Evolutionary conservation across 53 echinoderm and acorn worm species (phyloP).

Genomic region (Echinarachnius parma): DNA sequence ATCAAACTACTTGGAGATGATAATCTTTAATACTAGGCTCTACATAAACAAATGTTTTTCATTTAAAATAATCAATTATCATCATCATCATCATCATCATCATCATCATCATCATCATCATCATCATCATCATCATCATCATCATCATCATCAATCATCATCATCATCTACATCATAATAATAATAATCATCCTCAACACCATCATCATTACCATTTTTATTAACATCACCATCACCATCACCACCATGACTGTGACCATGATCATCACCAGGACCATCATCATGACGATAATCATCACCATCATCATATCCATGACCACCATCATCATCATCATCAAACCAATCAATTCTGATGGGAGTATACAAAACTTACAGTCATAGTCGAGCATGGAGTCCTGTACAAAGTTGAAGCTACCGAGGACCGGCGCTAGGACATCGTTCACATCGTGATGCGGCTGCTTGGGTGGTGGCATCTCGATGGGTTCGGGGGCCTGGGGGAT

Average conservation of each 20-base stretch:
- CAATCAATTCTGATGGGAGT: too few species aligned
- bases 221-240: not conserved
- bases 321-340: not conserved
- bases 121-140: not conserved
- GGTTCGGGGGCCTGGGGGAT: constrained; percentile 62
- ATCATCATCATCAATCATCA: not conserved
- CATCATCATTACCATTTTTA: not conserved
- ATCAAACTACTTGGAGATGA: too few species aligned
- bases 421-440: constrained; percentile 80
- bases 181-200: not conserved
- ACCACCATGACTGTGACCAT: not conserved
- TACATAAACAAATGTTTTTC: too few species aligned
- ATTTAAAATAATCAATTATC: not conserved
- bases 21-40: too few species aligned
- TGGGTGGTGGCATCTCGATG: constrained; percentile 78
- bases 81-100: not conserved
- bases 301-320: not conserved
- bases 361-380: constrained; percentile 83
- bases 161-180: not conserved
- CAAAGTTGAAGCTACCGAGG: constrained; percentile 85
- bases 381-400: constrained; percentile 94
- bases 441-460: constrained; percentile 47
- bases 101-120: not conserved
- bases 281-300: not conserved
- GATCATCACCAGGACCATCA: not conserved